Evolutionary conservation across 2,113 vertebrate species (phyloP).

Genomic region (Gavialis gangeticus): DNA sequence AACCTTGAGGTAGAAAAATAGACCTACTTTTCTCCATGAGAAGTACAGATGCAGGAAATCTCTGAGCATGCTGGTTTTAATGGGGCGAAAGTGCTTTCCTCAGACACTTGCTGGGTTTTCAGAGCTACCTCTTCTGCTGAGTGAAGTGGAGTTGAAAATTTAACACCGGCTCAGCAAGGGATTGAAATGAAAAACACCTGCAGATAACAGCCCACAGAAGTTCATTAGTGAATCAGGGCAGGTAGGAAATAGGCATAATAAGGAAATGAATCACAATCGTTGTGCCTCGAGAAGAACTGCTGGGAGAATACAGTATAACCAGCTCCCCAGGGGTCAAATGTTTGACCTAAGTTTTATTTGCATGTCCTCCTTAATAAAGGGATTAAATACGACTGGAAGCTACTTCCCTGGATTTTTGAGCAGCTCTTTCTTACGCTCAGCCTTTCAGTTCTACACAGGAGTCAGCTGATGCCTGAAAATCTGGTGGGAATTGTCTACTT

Average conservation of each 20-base stretch:
- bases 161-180: not conserved
- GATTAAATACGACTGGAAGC: not conserved
- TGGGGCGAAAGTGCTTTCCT: not conserved
- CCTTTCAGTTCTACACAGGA: not conserved
- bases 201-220: not conserved
- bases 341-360: not conserved
- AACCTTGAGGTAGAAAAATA: not conserved
- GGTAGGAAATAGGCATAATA: not conserved
- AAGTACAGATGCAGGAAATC: not conserved
- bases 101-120: constrained; percentile 7
- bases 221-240: not conserved
- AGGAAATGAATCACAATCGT: constrained; percentile 12
- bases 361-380: not conserved
- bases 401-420: not conserved
- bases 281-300: not conserved
- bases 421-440: not conserved
- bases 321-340: not conserved
- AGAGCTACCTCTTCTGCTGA: constrained; percentile 14
- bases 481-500: not conserved
- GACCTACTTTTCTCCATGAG: not conserved
- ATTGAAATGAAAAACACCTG: not conserved
- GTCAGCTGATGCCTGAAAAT: fast-evolving
- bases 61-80: not conserved
- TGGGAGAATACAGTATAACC: fast-evolving
- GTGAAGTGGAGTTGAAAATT: not conserved